Evolutionary conservation across 2,113 vertebrate genomes (phyloP).

Genomic region (Tetraodon nigroviridis): DNA sequence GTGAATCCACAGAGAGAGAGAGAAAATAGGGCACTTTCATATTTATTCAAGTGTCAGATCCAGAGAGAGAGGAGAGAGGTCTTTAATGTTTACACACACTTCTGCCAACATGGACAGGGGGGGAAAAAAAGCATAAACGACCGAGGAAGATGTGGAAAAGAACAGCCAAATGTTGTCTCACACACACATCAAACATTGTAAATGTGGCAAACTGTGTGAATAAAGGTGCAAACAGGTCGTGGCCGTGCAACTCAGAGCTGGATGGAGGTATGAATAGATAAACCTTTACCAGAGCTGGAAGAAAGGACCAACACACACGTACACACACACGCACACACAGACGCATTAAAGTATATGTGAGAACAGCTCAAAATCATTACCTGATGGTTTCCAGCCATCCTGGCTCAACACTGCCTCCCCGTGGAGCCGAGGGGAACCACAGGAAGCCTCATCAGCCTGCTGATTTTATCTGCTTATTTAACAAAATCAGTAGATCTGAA

Average conservation of each 20-base stretch:
- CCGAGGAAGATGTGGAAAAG: too few species aligned
- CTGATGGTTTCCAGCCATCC: slow-evolving; percentile 22
- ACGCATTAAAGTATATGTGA: slow-evolving; percentile 22
- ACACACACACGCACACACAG: slow-evolving; percentile 25
- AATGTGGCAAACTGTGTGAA: too few species aligned
- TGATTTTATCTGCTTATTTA: too few species aligned
- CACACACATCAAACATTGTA: too few species aligned
- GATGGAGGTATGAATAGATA: too few species aligned
- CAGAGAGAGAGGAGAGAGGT: slow-evolving; percentile 47
- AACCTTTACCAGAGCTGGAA: not conserved
- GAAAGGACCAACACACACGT: not conserved
- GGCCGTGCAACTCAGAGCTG: too few species aligned
- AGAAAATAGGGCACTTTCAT: slow-evolving; percentile 67
- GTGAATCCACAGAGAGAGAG: not conserved
- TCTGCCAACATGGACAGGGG: too few species aligned
- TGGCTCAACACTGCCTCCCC: slow-evolving; percentile 69
- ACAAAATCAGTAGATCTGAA: not conserved
- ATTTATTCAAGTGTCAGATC: slow-evolving; percentile 71
- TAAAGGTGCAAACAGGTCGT: too few species aligned
- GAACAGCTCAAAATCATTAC: slow-evolving; percentile 46
- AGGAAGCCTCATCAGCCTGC: not conserved
- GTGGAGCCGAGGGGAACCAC: slow-evolving; percentile 56
- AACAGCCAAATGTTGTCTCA: too few species aligned
- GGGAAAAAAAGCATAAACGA: too few species aligned
- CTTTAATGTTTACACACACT: too few species aligned